Evolutionary conservation across 2,888 invertebrate species (phyloP), one percentile per base, ranked within the genome.

Genomic region (Micropterix aruncella): DNA sequence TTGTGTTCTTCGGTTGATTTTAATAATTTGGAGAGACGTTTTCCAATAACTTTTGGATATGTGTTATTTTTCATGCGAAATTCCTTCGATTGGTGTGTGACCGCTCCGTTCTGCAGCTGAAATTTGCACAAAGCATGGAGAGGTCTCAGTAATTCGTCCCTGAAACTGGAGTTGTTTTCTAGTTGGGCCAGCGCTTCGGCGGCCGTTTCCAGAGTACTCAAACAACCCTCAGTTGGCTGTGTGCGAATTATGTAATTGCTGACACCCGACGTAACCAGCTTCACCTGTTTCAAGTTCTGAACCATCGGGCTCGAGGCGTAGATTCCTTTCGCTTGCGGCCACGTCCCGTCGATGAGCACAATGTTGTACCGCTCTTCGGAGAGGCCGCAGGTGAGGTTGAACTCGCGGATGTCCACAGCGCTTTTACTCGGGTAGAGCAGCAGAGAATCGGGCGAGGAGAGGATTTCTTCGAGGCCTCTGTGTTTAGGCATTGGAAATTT

Each of bases 311-410:
- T 92, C 49, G 86, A 82, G 41, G 84, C 77, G 64, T 86, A 94
- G 49, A 94, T 90, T 9, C 90, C 86, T 62, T 90, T 91, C 2
- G 94, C 93, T 63, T 95, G 94, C 1, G 91, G 86, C 94, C 94
- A 95, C 7, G 95, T 95, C 3, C 95, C 94, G 70, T 95, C 94
- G 50, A 95, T 76, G 38, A 94, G 65, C 39, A 94, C 70, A 43
- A 94, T 68, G 60, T 88, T 92, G 57, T 84, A 88, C 7, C 71
- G 73, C 38, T 62, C 65, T 19, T 60, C 52, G 50, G 56, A 54
- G 44, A 66, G 63, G 52, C 66, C 64, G 12, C 27, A 7, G 7
- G 27, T 27, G 7, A 5, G 55, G 44, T 67, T 59, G 36, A 79
- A 56, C 45, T 66, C 63, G 54, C 73, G 74, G 48, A 91, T 73